Evolutionary conservation across 2,797 vertebrate species (phyloP).

Genomic region (Pseudochaenichthys georgianus): DNA sequence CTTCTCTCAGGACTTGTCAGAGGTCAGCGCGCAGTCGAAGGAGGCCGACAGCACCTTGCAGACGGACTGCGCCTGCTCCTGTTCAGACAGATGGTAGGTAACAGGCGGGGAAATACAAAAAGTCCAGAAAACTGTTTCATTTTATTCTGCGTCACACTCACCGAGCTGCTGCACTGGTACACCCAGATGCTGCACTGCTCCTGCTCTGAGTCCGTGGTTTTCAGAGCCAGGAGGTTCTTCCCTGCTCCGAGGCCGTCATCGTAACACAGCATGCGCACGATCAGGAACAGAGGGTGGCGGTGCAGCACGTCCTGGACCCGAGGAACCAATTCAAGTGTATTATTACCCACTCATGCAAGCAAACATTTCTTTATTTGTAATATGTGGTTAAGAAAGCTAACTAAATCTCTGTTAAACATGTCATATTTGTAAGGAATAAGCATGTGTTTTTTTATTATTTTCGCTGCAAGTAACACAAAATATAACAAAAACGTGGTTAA

Average conservation of each 20-base stretch:
- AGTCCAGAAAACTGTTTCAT: not conserved
- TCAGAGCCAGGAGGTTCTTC: conserved; percentile 93
- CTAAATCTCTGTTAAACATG: too few relatives aligned
- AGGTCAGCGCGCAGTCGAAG: conserved; percentile 92
- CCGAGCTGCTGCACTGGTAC: conserved; percentile 95
- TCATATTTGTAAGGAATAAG: too few relatives aligned
- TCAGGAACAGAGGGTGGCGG: conserved; percentile 94
- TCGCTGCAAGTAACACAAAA: too few relatives aligned
- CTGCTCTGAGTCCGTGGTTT: conserved; percentile 90
- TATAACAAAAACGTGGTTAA: too few relatives aligned
- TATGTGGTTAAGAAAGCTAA: too few relatives aligned
- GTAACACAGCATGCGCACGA: conserved; percentile 96
- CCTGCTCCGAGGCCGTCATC: conserved; percentile 96
- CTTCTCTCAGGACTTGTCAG: conserved; percentile 89
- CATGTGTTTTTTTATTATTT: too few relatives aligned
- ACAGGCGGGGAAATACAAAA: not conserved
- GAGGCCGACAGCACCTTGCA: conserved; percentile 95
- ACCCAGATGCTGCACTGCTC: conserved; percentile 95
- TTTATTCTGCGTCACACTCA: conserved; percentile 74
- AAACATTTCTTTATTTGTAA: not conserved
- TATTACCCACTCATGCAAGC: not conserved
- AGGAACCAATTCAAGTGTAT: not conserved
- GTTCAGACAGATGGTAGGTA: conserved; percentile 20
- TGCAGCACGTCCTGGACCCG: conserved; percentile 91
- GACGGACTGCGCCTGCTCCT: conserved; percentile 98